Conservation (phyloP, 2,888 invertebrate species). For the Stictocephala bisonia region DNA sequence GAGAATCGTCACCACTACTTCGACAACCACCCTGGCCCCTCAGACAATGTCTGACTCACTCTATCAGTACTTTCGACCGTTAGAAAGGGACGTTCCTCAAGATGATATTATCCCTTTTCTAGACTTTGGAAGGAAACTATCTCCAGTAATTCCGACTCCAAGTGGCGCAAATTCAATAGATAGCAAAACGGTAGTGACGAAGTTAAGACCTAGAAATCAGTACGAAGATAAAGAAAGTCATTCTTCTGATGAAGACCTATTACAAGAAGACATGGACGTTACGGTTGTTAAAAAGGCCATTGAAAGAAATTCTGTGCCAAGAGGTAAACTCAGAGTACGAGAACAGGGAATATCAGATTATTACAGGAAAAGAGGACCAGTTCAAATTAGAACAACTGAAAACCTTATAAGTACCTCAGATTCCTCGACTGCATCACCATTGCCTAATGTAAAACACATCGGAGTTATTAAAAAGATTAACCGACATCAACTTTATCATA, state of each 20-base stretch:
- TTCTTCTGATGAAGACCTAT: slow-evolving; percentile 60
- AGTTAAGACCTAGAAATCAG: slow-evolving; percentile 53
- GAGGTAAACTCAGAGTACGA: slow-evolving; percentile 49
- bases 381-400: slow-evolving; percentile 43
- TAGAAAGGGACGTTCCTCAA: slow-evolving; percentile 72
- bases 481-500: slow-evolving; percentile 22
- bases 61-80: slow-evolving; percentile 73
- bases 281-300: slow-evolving; percentile 61
- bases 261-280: slow-evolving; percentile 63
- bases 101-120: slow-evolving; percentile 77
- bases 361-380: slow-evolving; percentile 39
- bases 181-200: slow-evolving; percentile 55
- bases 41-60: slow-evolving; percentile 61
- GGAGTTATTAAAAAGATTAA: not conserved
- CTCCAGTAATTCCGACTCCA: slow-evolving; percentile 63
- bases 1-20: slow-evolving; percentile 9
- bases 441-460: slow-evolving; percentile 10
- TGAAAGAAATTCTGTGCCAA: slow-evolving; percentile 63
- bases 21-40: slow-evolving; percentile 45
- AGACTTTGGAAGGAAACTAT: slow-evolving; percentile 76
- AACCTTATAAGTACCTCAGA: slow-evolving; percentile 44
- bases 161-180: slow-evolving; percentile 62
- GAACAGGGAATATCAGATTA: slow-evolving; percentile 46
- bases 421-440: slow-evolving; percentile 17
- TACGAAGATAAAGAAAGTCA: slow-evolving; percentile 17